Conservation (phyloP, 1,140 invertebrate genomes). For the Formica selysi region DNA sequence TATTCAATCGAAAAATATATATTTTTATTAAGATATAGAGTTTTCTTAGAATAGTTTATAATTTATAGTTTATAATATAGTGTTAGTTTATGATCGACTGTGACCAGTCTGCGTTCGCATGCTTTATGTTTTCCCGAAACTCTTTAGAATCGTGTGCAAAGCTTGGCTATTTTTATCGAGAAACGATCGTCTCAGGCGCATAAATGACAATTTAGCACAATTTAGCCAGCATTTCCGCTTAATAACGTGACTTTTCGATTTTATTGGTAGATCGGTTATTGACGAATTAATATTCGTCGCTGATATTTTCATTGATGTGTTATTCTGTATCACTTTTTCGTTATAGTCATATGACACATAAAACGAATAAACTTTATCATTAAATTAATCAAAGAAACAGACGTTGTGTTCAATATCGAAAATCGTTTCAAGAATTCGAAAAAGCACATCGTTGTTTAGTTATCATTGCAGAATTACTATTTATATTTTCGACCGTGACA, state of each 20-base stretch:
- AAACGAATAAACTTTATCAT: neutral
- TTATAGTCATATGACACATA: neutral
- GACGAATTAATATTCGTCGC: slow-evolving; percentile 19
- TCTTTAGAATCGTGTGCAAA: neutral
- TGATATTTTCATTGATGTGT: neutral
- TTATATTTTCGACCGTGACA: neutral
- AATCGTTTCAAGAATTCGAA: neutral
- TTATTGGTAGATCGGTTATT: slow-evolving; percentile 26
- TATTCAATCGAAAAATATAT: neutral
- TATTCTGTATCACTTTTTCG: neutral
- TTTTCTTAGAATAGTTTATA: neutral
- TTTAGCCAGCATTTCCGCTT: neutral
- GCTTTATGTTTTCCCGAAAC: neutral
- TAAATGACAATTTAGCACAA: slow-evolving; percentile 26
- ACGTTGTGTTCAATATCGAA: neutral
- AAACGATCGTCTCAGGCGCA: slow-evolving; percentile 12
- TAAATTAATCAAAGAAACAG: slow-evolving; percentile 9
- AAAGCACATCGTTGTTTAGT: neutral
- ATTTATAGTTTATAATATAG: too few species aligned
- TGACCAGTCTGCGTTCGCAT: neutral
- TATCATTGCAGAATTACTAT: neutral
- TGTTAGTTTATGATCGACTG: neutral
- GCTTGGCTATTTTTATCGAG: slow-evolving; percentile 34
- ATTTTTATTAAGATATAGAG: neutral
- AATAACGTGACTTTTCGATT: slow-evolving; percentile 33